A percentile compares a stretch with the other conserved stretches of the same genome.
Evolutionary conservation across 2,888 invertebrate genomes (phyloP).

Genomic region (Pachydiplax longipennis): DNA sequence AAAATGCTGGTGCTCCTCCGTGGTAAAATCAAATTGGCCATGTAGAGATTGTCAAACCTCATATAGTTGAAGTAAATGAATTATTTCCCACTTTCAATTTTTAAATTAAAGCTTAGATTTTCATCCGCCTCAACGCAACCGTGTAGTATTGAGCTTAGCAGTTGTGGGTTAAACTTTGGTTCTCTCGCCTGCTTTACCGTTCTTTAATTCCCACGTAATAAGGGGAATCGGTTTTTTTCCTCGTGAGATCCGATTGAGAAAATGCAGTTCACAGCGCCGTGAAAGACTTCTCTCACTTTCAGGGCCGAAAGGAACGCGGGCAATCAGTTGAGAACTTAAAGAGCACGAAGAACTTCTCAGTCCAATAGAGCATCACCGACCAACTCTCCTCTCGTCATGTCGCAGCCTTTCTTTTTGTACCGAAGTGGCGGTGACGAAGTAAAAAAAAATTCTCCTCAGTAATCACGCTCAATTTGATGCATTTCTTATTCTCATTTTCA

Average conservation of each 20-base stretch:
- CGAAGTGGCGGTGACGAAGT: neutral
- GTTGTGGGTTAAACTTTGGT: no score
- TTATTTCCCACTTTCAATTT: no score
- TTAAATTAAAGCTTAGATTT: no score
- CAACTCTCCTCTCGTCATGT: neutral
- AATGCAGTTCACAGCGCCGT: neutral
- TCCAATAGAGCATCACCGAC: neutral
- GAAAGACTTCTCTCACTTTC: neutral
- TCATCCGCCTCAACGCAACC: no score
- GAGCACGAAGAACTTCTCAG: neutral
- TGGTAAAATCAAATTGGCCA: no score
- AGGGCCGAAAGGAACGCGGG: neutral
- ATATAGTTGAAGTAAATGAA: no score
- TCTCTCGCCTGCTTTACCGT: neutral
- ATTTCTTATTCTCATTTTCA: neutral
- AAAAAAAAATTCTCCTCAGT: neutral
- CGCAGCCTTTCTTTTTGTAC: neutral
- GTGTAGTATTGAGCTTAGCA: no score
- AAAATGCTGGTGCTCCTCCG: no score
- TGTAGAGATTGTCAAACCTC: no score
- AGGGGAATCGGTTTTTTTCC: neutral
- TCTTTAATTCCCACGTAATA: neutral
- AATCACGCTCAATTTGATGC: neutral
- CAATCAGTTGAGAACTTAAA: neutral
- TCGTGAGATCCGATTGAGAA: neutral